These are phyloP conservation scores for Nylanderia fulva DNA, from an alignment of 1,140 invertebrate species.

Conservation along the genomic window DNA sequence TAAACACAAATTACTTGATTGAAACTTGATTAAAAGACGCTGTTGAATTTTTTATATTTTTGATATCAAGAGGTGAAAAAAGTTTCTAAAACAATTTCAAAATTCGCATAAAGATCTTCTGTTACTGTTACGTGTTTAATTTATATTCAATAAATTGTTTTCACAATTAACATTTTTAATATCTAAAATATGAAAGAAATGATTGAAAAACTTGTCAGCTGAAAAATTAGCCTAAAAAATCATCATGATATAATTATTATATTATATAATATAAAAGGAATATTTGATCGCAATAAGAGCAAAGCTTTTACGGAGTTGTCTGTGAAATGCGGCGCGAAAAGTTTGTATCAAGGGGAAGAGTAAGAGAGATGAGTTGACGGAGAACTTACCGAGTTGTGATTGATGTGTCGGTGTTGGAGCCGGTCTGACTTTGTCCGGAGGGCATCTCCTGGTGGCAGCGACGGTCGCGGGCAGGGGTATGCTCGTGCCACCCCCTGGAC, in stretches of 20 bases:
- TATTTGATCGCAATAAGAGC: background rate
- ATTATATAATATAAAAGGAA: background rate
- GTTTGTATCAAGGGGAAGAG: background rate
- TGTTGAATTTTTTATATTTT: background rate
- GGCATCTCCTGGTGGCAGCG: conserved; percentile 90
- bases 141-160: background rate
- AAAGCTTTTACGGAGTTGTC: background rate
- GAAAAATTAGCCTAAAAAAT: no score
- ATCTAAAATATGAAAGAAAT: background rate
- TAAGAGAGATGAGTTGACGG: background rate
- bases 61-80: background rate
- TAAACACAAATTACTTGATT: no score
- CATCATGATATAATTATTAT: background rate
- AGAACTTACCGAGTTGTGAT: conserved; percentile 85
- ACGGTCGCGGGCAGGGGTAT: conserved; percentile 91
- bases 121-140: background rate
- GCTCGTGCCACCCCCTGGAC: conserved; percentile 86
- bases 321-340: background rate
- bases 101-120: background rate
- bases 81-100: background rate
- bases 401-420: conserved; percentile 88
- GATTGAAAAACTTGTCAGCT: background rate
- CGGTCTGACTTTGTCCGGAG: conserved; percentile 91
- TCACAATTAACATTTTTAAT: background rate
- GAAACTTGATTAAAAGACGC: no score